phyloP scores from a whole-genome alignment of 2,888 invertebrate species.

The Helicoverpa assulta region DNA sequence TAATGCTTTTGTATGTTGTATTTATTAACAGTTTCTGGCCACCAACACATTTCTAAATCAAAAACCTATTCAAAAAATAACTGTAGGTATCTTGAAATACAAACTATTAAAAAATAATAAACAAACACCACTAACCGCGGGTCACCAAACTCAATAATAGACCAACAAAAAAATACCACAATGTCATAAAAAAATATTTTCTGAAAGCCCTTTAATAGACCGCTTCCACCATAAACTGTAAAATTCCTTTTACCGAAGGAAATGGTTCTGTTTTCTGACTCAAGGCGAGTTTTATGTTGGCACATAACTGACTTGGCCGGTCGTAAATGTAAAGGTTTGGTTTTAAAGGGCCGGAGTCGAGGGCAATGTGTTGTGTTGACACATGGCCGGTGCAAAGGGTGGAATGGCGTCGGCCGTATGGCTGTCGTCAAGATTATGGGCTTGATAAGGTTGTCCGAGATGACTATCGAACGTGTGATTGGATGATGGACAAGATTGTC shows the following conservation, averaged over 20 bases:
- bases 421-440: slow-evolving; percentile 22
- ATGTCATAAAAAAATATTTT: slow-evolving; percentile 62
- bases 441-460: slow-evolving; percentile 4
- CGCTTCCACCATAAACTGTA: slow-evolving; percentile 76
- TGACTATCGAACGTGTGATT: slow-evolving; percentile 16
- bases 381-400: slow-evolving; percentile 40
- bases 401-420: slow-evolving; percentile 5
- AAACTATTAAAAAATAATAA: not conserved
- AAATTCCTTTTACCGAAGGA: slow-evolving; percentile 71
- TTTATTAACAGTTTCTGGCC: no score
- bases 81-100: no score
- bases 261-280: slow-evolving; percentile 73
- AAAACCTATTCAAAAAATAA: no score
- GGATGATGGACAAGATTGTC: slow-evolving; percentile 28
- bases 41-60: no score
- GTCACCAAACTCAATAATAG: slow-evolving; percentile 66
- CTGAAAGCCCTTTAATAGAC: slow-evolving; percentile 75
- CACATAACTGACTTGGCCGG: slow-evolving; percentile 62
- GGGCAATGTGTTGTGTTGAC: slow-evolving; percentile 58
- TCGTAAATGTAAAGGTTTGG: slow-evolving; percentile 63
- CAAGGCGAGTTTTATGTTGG: slow-evolving; percentile 61
- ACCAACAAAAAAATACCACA: slow-evolving; percentile 70
- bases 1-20: no score
- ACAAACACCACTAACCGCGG: not conserved
- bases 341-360: slow-evolving; percentile 34